These are phyloP conservation scores for Clepsis dumicolana DNA, from an alignment of 2,888 invertebrate genomes.

Conservation along the genomic window DNA sequence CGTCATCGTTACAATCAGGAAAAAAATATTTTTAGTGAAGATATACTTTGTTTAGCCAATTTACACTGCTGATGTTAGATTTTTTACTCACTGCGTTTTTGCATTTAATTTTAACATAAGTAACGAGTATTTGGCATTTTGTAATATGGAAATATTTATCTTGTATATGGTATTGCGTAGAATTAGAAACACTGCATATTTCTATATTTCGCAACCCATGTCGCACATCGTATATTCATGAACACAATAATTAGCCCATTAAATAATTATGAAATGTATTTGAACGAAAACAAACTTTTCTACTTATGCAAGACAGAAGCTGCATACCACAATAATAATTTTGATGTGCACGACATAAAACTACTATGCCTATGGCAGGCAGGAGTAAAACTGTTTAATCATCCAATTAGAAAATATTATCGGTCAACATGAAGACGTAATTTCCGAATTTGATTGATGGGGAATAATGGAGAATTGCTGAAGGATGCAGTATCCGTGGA, in stretches of 20 bases:
- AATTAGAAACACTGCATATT: neutral
- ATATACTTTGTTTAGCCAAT: neutral
- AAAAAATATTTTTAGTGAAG: neutral
- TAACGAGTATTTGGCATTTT: neutral
- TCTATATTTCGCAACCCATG: neutral
- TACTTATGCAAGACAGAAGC: neutral
- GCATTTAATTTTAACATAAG: neutral
- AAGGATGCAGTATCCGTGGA: constrained; percentile 9
- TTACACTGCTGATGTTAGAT: neutral
- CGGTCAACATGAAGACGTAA: constrained; percentile 25
- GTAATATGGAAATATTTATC: neutral
- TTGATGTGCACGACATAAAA: constrained; percentile 9
- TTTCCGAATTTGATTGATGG: constrained; percentile 27
- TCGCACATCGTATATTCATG: neutral
- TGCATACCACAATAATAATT: neutral
- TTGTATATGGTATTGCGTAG: neutral
- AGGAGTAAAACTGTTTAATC: constrained; percentile 6
- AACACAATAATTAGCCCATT: neutral
- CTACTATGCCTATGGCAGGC: constrained; percentile 10
- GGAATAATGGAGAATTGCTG: constrained; percentile 18
- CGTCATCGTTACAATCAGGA: constrained; percentile 11
- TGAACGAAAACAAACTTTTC: constrained; percentile 1
- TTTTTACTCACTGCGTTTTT: neutral
- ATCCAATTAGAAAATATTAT: constrained; percentile 30
- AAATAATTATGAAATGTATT: neutral